Evolutionary conservation across 2,888 invertebrate species (phyloP).

Genomic region (Hydrotaea cyrtoneurina): DNA sequence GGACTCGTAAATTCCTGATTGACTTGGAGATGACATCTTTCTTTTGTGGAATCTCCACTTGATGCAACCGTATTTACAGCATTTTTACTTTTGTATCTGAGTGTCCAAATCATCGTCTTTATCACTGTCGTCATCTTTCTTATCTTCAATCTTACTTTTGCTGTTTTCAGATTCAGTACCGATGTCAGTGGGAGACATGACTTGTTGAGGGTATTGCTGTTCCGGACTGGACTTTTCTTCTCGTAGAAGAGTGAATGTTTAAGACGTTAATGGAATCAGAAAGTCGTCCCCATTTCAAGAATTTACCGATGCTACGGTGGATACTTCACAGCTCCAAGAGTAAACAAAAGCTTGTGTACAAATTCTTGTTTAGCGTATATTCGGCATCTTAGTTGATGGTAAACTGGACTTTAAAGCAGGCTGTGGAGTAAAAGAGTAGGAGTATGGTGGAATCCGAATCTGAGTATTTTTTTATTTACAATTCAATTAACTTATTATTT

Average conservation of each 20-base stretch:
- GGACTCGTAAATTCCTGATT: constrained; percentile 2
- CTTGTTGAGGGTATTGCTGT: constrained; percentile 3
- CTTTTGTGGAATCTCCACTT: not conserved
- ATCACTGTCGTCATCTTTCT: not conserved
- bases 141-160: not conserved
- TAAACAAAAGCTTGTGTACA: no score
- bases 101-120: not conserved
- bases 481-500: no score
- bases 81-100: not conserved
- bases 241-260: not conserved
- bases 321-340: no score
- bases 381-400: no score
- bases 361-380: no score
- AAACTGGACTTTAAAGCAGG: no score
- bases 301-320: no score
- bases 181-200: not conserved
- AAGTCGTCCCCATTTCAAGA: no score
- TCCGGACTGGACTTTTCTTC: constrained; percentile 6
- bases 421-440: no score
- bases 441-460: no score
- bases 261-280: no score
- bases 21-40: not conserved
- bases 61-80: not conserved
- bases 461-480: no score
- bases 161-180: not conserved